Conservation (phyloP, 2,888 invertebrate genomes). For the Sesamia inferens region DNA sequence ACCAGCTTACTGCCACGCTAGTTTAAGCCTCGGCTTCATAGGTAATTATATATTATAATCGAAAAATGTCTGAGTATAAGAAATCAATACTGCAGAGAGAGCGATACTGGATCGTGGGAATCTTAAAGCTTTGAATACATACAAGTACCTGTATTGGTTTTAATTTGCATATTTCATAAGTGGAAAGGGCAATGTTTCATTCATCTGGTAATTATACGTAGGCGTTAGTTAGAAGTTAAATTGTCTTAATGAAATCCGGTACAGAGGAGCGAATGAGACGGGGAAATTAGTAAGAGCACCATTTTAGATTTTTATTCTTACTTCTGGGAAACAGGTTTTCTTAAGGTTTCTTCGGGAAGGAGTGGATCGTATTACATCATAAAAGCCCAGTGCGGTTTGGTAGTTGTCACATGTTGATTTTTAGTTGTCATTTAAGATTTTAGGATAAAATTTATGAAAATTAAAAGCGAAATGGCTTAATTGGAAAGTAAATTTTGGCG, state of each 20-base stretch:
- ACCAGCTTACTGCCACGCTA: no score
- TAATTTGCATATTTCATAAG: slow-evolving; percentile 43
- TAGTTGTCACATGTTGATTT: background rate
- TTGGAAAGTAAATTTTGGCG: no score
- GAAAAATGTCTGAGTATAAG: background rate
- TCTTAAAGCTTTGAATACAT: slow-evolving; percentile 4
- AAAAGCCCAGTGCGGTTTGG: background rate
- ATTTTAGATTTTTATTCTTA: background rate
- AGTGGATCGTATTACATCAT: background rate
- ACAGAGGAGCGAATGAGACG: background rate
- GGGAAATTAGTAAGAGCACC: background rate
- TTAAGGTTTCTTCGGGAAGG: background rate
- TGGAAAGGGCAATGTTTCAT: slow-evolving; percentile 37
- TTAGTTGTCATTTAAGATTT: no score
- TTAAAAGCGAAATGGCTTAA: background rate
- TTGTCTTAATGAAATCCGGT: slow-evolving; percentile 58
- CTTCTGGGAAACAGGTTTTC: no score
- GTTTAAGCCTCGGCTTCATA: no score
- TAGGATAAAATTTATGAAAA: background rate
- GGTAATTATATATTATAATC: no score
- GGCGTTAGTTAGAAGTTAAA: slow-evolving; percentile 53
- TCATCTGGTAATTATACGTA: slow-evolving; percentile 49
- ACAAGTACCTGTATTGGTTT: background rate
- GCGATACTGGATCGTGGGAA: background rate
- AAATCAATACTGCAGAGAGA: background rate